Evolutionary conservation across 2,113 vertebrate species (phyloP).

Genomic region (Gorsachius goisagi): DNA sequence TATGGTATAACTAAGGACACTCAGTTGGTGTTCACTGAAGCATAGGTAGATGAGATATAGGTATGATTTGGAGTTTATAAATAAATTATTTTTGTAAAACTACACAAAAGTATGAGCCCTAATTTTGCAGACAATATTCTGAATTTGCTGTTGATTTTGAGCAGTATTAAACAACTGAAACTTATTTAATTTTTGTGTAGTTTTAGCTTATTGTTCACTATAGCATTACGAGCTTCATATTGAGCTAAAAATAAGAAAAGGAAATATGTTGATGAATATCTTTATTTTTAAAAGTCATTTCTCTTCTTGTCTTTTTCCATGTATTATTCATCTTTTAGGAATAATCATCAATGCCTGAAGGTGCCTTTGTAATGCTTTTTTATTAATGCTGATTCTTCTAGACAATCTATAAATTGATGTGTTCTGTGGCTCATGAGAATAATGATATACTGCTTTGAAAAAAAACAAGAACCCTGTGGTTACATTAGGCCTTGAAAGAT

Average conservation of each 20-base stretch:
- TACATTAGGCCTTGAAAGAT: not conserved
- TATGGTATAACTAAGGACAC: not conserved
- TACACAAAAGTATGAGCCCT: not conserved
- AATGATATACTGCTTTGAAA: not conserved
- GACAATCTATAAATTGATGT: not conserved
- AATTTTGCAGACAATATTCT: slow-evolving; percentile 4
- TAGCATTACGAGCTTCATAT: not conserved
- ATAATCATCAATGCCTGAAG: not conserved
- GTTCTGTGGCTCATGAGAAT: not conserved
- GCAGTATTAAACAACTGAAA: not conserved
- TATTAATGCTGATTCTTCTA: not conserved
- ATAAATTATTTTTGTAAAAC: not conserved
- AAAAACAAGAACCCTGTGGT: not conserved
- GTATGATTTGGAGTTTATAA: not conserved
- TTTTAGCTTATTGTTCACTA: not conserved
- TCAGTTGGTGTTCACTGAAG: not conserved
- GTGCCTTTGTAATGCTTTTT: not conserved
- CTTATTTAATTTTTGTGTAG: not conserved
- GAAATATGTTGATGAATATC: not conserved
- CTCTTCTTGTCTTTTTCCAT: not conserved
- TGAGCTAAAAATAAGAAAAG: slow-evolving; percentile 20
- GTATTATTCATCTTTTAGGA: not conserved
- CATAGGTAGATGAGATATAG: slow-evolving; percentile 8
- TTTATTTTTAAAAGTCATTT: not conserved
- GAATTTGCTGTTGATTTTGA: slow-evolving; percentile 7